A percentile compares a stretch with the other conserved stretches of the same genome.
These are phyloP conservation scores for Mercenaria mercenaria DNA, from an alignment of 1,140 invertebrate species.

Conservation along the genomic window DNA sequence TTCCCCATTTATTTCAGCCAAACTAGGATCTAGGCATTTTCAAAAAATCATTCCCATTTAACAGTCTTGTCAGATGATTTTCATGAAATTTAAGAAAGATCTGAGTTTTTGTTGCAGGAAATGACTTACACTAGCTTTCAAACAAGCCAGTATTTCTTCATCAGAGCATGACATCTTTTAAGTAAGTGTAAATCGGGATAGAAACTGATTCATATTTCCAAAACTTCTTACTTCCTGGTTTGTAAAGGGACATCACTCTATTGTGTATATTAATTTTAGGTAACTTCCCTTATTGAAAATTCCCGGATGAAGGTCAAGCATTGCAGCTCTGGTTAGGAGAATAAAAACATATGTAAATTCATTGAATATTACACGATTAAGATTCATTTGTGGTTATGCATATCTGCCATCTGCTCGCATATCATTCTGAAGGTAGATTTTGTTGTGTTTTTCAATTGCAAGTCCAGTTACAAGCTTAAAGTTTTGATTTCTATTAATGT, in stretches of 20 bases:
- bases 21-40: too few relatives aligned
- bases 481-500: too few relatives aligned
- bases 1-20: too few relatives aligned
- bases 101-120: background rate
- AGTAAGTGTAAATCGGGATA: background rate
- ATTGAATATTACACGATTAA: background rate
- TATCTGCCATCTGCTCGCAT: too few relatives aligned
- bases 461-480: too few relatives aligned
- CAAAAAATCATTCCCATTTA: too few relatives aligned
- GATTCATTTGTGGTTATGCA: too few relatives aligned
- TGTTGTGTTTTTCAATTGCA: too few relatives aligned
- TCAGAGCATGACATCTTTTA: slow-evolving; percentile 10
- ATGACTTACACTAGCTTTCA: slow-evolving; percentile 37
- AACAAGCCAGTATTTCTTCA: background rate
- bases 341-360: slow-evolving; percentile 40
- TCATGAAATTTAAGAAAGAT: background rate
- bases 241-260: slow-evolving; percentile 3
- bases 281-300: slow-evolving; percentile 22
- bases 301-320: slow-evolving; percentile 30
- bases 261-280: background rate
- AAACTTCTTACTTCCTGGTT: slow-evolving; percentile 1
- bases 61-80: too few relatives aligned
- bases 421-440: too few relatives aligned
- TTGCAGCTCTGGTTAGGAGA: slow-evolving; percentile 30
- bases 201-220: background rate